These are phyloP conservation scores for Pteronotus mesoamericanus DNA, from an alignment of 2,797 vertebrate genomes.

Conservation along the genomic window DNA sequence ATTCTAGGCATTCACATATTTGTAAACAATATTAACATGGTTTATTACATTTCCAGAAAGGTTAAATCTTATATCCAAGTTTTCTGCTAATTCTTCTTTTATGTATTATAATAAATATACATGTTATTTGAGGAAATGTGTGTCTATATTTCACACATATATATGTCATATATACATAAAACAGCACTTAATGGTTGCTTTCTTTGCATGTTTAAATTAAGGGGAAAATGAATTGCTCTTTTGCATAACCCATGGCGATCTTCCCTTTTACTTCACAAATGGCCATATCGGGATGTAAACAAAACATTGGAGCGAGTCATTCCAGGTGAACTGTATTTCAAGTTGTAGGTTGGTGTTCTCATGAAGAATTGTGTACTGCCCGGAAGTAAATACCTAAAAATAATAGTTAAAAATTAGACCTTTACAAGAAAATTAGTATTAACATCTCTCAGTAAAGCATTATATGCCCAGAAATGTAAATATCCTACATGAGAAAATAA, in stretches of 20 bases:
- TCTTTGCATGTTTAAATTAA: slow-evolving; percentile 73
- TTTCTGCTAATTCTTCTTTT: slow-evolving; percentile 78
- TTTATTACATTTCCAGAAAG: slow-evolving; percentile 82
- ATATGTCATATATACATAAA: slow-evolving; percentile 67
- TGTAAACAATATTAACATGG: slow-evolving; percentile 83
- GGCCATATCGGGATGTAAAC: slow-evolving; percentile 90
- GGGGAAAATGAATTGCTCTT: slow-evolving; percentile 69
- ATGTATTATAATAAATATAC: slow-evolving; percentile 80
- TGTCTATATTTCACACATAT: slow-evolving; percentile 52
- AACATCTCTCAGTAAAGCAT: slow-evolving; percentile 4
- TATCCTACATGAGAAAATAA: slow-evolving; percentile 28
- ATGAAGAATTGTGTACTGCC: slow-evolving; percentile 94
- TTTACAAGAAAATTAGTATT: slow-evolving; percentile 64
- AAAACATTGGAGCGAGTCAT: slow-evolving; percentile 89
- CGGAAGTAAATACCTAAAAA: slow-evolving; percentile 95
- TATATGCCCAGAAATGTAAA: neutral
- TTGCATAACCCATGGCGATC: slow-evolving; percentile 72
- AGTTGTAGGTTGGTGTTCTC: slow-evolving; percentile 91
- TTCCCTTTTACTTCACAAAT: slow-evolving; percentile 86
- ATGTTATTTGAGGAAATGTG: slow-evolving; percentile 53
- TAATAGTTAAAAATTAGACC: slow-evolving; percentile 67
- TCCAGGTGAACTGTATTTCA: slow-evolving; percentile 87
- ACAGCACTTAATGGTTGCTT: slow-evolving; percentile 77
- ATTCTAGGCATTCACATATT: slow-evolving; percentile 81
- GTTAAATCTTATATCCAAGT: slow-evolving; percentile 78